Conservation (phyloP, 2,113 vertebrate genomes). For the Lamprotornis superbus region DNA sequence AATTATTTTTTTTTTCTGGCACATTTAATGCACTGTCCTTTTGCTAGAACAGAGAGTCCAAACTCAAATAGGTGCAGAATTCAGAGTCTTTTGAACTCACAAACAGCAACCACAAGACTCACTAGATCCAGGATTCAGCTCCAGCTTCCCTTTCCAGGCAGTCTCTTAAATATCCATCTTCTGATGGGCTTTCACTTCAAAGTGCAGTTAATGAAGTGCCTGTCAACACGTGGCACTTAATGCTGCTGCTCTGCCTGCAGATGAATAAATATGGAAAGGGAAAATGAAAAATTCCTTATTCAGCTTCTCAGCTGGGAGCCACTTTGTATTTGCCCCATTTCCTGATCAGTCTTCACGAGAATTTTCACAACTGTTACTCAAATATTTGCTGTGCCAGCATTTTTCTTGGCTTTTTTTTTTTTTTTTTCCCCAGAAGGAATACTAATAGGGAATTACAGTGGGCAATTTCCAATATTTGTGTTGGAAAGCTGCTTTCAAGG, state of each 20-base stretch:
- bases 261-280: neutral
- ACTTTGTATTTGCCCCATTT: neutral
- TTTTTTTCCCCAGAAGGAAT: neutral
- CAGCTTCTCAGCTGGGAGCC: neutral
- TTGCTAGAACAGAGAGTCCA: neutral
- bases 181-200: slow-evolving; percentile 48
- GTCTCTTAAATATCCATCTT: neutral
- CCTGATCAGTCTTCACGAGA: neutral
- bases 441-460: neutral
- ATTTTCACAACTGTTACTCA: neutral
- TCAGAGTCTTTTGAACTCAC: neutral
- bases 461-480: neutral
- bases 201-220: slow-evolving; percentile 30
- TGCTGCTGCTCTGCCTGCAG: neutral
- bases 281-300: neutral
- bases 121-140: neutral
- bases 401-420: no score
- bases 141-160: neutral
- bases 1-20: neutral
- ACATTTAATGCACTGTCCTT: neutral
- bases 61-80: neutral
- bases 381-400: neutral
- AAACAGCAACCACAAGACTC: neutral
- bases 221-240: neutral
- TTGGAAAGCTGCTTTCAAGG: neutral